A percentile compares a stretch with the other conserved stretches of the same genome.
Conservation (phyloP, 1,140 invertebrate species). For the Pantala flavescens region DNA sequence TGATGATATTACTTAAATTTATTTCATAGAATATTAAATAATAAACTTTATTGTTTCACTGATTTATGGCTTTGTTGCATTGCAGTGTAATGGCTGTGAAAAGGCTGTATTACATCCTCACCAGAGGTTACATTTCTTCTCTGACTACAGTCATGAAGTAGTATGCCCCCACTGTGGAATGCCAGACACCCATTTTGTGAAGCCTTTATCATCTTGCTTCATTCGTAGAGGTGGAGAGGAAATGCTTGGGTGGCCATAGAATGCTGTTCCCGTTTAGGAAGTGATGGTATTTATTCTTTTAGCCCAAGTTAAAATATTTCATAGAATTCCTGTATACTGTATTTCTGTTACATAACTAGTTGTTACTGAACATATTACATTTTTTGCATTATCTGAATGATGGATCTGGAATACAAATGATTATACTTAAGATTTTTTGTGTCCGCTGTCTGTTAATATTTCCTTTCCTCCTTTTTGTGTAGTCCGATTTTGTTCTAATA, state of each 20-base stretch:
- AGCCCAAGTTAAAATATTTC: background rate
- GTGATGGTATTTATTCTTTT: background rate
- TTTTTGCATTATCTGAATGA: too few relatives aligned
- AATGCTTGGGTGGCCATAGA: background rate
- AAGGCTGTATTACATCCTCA: constrained; percentile 74
- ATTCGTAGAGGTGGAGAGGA: constrained; percentile 37
- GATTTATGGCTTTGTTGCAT: too few relatives aligned
- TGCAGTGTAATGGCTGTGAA: constrained; percentile 81
- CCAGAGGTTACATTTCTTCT: constrained; percentile 83
- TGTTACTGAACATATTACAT: too few relatives aligned
- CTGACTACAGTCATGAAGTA: constrained; percentile 86
- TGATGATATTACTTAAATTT: background rate
- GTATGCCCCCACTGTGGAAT: constrained; percentile 83
- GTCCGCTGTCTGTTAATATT: too few relatives aligned
- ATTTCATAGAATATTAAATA: too few relatives aligned
- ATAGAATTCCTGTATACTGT: too few relatives aligned
- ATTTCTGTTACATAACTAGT: too few relatives aligned
- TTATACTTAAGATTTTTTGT: too few relatives aligned
- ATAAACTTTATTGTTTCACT: too few relatives aligned
- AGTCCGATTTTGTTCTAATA: too few relatives aligned
- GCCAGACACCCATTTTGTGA: constrained; percentile 88
- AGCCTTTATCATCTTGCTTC: constrained; percentile 70
- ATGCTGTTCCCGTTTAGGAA: background rate
- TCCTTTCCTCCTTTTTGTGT: too few relatives aligned
- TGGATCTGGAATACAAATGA: too few relatives aligned